phyloP scores from a whole-genome alignment of 2,888 invertebrate species.

The Eupithecia insigniata region DNA sequence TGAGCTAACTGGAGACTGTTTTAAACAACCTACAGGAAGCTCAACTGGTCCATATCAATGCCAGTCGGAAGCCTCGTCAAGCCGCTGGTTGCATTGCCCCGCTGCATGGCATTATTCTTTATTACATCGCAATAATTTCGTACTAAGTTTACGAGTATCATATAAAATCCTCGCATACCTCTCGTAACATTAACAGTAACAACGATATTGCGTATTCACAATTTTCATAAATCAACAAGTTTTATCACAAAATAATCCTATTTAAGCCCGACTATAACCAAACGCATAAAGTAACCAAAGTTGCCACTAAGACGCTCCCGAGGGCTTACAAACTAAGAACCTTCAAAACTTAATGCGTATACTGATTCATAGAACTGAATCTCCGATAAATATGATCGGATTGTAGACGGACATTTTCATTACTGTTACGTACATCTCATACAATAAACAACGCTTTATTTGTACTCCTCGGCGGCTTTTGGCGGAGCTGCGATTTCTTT shows the following conservation, averaged over 20 bases:
- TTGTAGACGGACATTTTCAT: not conserved
- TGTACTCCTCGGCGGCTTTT: no score
- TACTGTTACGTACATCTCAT: not conserved
- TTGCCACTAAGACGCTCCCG: conserved; percentile 33
- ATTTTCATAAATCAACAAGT: conserved; percentile 25
- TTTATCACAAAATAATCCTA: conserved; percentile 32
- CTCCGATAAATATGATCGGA: not conserved
- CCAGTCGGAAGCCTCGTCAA: no score
- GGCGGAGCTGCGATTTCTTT: no score
- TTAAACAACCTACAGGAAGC: no score
- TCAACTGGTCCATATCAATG: no score
- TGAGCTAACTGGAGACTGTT: no score
- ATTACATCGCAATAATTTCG: no score
- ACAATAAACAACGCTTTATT: no score
- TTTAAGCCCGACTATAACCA: conserved; percentile 28
- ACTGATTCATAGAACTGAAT: conserved; percentile 16
- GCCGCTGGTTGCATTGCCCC: no score
- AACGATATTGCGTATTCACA: conserved; percentile 2
- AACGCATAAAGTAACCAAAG: conserved; percentile 34
- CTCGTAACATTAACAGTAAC: not conserved
- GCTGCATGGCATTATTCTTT: no score
- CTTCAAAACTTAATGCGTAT: not conserved
- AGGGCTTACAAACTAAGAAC: conserved; percentile 36
- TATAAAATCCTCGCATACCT: not conserved
- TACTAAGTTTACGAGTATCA: not conserved